Conservation (phyloP, 2,113 vertebrate species). For the Seriola aureovittata region DNA sequence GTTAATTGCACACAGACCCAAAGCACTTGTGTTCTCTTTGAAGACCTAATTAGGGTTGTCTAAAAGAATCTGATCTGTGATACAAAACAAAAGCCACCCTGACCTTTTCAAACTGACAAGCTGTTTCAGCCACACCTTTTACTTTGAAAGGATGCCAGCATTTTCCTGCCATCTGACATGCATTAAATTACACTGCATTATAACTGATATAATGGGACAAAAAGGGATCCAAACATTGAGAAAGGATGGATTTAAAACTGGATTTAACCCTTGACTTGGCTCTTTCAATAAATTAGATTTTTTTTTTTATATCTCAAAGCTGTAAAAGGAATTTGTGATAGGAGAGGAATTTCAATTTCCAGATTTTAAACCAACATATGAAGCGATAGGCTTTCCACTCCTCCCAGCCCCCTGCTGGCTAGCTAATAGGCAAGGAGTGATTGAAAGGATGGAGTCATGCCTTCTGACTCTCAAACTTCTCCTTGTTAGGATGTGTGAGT, state of each 20-base stretch:
- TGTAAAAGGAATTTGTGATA: neutral
- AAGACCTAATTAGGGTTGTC: constrained; percentile 47
- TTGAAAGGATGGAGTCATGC: constrained; percentile 52
- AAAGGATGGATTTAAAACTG: constrained; percentile 11
- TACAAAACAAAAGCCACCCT: constrained; percentile 50
- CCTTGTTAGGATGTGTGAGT: constrained; percentile 37
- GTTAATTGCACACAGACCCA: constrained; percentile 19
- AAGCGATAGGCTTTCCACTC: neutral
- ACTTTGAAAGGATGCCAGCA: constrained; percentile 19
- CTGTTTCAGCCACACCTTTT: constrained; percentile 39
- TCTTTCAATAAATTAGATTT: neutral
- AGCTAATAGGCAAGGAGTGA: constrained; percentile 46
- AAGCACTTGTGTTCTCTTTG: constrained; percentile 33
- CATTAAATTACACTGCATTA: constrained; percentile 30
- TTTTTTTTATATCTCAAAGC: neutral
- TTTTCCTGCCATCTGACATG: constrained; percentile 25
- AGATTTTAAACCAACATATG: constrained; percentile 41
- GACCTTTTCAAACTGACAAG: constrained; percentile 70
- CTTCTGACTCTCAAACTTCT: constrained; percentile 32
- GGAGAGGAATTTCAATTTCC: constrained; percentile 43
- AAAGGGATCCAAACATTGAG: constrained; percentile 1
- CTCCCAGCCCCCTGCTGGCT: constrained; percentile 37
- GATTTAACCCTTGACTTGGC: neutral
- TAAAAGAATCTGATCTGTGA: constrained; percentile 20
- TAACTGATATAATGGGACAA: constrained; percentile 3